Conservation (phyloP, 2,113 vertebrate species). For the Chloroceryle aenea region DNA sequence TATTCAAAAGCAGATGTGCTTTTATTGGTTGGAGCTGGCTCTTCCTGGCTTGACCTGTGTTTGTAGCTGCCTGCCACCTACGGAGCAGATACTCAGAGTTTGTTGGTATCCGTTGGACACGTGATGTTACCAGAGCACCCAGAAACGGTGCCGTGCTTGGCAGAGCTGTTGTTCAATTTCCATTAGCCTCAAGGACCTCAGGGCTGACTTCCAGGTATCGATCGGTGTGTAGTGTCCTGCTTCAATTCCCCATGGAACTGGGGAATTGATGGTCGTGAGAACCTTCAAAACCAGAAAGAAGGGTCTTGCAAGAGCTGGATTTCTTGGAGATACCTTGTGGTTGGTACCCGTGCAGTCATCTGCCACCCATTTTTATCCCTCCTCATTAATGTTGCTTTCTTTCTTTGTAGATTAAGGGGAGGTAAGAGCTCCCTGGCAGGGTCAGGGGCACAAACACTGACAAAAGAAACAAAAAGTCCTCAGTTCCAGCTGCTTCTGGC, state of each 20-base stretch:
- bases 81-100: not conserved
- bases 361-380: not conserved
- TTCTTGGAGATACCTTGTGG: not conserved
- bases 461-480: not conserved
- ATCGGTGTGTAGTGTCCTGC: not conserved
- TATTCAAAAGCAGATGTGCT: not conserved
- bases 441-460: not conserved
- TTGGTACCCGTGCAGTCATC: not conserved
- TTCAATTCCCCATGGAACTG: not conserved
- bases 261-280: not conserved
- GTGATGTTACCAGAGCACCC: not conserved
- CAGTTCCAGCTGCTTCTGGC: not conserved
- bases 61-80: not conserved
- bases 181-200: not conserved
- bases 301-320: not conserved
- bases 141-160: not conserved
- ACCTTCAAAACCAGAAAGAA: not conserved
- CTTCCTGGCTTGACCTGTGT: not conserved
- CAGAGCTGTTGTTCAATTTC: not conserved
- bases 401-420: not conserved
- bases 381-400: not conserved
- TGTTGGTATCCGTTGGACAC: not conserved
- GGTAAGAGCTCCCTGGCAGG: not conserved
- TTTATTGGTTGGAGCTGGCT: not conserved
- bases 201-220: not conserved